These are phyloP conservation scores for Phania funesta DNA, from an alignment of 2,888 invertebrate genomes.

Conservation along the genomic window DNA sequence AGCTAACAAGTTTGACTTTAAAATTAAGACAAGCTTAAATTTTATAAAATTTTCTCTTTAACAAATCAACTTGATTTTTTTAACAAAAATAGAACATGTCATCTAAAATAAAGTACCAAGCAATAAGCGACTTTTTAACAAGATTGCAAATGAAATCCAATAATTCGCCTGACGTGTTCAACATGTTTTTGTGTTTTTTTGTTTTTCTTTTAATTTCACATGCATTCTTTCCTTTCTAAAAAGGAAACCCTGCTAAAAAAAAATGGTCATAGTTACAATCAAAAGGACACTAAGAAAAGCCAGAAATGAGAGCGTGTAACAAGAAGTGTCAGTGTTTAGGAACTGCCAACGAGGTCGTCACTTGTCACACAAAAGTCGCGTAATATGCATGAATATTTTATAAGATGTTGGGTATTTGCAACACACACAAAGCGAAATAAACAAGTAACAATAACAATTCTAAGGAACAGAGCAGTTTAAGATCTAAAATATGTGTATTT, in stretches of 20 bases:
- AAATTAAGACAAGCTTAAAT: neutral
- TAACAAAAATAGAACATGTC: neutral
- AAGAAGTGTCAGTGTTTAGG: conserved; percentile 58
- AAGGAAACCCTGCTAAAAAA: conserved; percentile 43
- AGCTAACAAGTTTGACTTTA: too few relatives aligned
- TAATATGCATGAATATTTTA: conserved; percentile 71
- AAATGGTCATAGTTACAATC: conserved; percentile 8
- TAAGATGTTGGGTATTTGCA: conserved; percentile 65
- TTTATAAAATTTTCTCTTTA: neutral
- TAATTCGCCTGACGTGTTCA: conserved; percentile 74
- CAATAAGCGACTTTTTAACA: conserved; percentile 70
- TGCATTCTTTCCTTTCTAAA: conserved; percentile 69
- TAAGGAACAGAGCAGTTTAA: conserved; percentile 36
- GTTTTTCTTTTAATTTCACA: neutral
- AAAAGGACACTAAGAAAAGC: conserved; percentile 51
- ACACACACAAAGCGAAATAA: conserved; percentile 23
- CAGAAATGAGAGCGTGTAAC: conserved; percentile 19
- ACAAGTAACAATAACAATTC: conserved; percentile 25
- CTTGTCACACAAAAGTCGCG: conserved; percentile 70
- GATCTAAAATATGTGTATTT: neutral
- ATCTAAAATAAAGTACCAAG: conserved; percentile 29
- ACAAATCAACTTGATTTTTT: neutral
- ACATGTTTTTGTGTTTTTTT: conserved; percentile 31
- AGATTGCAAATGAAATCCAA: conserved; percentile 69
- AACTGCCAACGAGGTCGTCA: conserved; percentile 69